Percentiles rank a stretch among this genome's conserved stretches.
Evolutionary conservation across 53 echinoderm and acorn worm genomes (phyloP).

Genomic region (Patiria pectinifera): DNA sequence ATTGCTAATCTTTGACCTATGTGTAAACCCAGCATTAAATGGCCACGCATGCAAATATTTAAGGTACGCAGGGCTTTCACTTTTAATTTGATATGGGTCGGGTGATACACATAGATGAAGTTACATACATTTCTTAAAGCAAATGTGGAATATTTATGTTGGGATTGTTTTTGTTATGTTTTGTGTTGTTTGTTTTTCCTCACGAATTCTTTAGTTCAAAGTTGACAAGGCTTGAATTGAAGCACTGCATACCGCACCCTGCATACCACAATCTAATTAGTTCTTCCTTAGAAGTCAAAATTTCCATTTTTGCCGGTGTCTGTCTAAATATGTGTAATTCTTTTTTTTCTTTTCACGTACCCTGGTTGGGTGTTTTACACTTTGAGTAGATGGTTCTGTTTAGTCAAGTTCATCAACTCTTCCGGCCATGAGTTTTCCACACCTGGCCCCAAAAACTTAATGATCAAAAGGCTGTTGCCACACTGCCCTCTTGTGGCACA

Average conservation of each 20-base stretch:
- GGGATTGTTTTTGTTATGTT: neutral
- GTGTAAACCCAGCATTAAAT: slow-evolving; percentile 40
- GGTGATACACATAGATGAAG: neutral
- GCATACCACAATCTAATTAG: neutral
- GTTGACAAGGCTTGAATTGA: neutral
- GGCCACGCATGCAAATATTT: slow-evolving; percentile 44
- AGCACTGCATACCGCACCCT: neutral
- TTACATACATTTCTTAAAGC: neutral
- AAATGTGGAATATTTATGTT: neutral
- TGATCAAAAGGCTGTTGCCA: too few relatives aligned
- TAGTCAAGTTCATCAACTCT: too few relatives aligned
- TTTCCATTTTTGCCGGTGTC: neutral
- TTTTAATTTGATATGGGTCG: neutral
- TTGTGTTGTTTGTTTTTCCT: neutral
- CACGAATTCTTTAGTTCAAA: neutral
- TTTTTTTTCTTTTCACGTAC: neutral
- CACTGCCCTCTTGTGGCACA: too few relatives aligned
- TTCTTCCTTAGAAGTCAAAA: neutral
- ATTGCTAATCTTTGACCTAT: slow-evolving; percentile 56
- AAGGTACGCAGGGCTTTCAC: neutral
- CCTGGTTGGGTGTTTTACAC: neutral
- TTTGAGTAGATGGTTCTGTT: too few relatives aligned
- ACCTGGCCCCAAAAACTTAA: too few relatives aligned
- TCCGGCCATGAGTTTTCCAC: too few relatives aligned
- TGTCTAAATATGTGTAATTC: neutral